Base-by-base conservation (phyloP, 2,113 vertebrate species). In the Chlorodrepanis virens region DNA sequence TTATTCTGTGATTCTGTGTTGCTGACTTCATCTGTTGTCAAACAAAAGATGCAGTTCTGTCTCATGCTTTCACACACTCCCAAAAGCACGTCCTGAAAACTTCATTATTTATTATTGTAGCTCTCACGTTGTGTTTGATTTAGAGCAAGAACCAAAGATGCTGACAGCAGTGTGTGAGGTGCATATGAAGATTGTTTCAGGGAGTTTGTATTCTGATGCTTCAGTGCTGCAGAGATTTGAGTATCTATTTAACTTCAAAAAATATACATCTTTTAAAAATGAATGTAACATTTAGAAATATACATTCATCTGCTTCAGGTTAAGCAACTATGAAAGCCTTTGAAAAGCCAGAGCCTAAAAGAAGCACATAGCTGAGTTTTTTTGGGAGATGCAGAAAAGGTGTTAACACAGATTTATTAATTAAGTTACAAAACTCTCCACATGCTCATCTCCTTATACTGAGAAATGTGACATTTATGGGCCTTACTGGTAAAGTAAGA, bases 361-460 rank as follows among this genome's bases (percentile, higher is more conserved):
- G 57, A 45, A 21, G 22, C 39, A 68, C 27, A 10, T 2, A 77
- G 42, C 67, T 83, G 75, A 76, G 25, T 35, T 40, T 69, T 68
- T 85, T 31, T 79, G 61, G 67, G 78, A 93, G 75, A 31, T 87
- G 69, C 49, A 64, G 65, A 82, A 56, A 78, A 60, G 28, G 23
- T 53, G 28, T 69, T 92, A 94, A 75, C 18, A 28, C 25, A 81
- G 71, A 86, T 87, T 78, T 84, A 87, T 89, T 87, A 87, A 95
- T 93, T 87, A 75, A 67, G 13, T 70, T 89, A 44, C 53, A 82
- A 88, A 90, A 45, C 45, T 87, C 47, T 80, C 69, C 23, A 33
- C 47, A 16, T 47, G 39, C 18, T 72, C 28, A 33, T 84, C 61
- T 76, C 57, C 76, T 76, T 80, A 44, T 42, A 59, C 29, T 54